These are phyloP conservation scores for Austrolebias charrua DNA, from an alignment of 2,797 vertebrate genomes.

Conservation along the genomic window DNA sequence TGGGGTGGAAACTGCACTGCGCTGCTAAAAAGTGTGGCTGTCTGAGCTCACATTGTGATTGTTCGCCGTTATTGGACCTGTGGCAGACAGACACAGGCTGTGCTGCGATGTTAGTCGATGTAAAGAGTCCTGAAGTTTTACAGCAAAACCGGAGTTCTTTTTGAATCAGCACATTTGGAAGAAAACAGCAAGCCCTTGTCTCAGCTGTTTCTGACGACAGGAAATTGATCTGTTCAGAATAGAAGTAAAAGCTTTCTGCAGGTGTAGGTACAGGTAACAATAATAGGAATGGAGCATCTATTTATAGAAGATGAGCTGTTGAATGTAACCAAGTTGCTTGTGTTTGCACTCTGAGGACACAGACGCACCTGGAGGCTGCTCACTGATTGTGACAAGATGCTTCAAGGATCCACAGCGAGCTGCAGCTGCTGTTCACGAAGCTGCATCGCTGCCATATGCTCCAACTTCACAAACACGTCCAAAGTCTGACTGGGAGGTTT, in stretches of 20 bases:
- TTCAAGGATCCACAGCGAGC: background rate
- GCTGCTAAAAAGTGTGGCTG: background rate
- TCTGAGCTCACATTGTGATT: background rate
- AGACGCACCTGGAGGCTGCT: background rate
- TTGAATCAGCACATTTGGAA: background rate
- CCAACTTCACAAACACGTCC: background rate
- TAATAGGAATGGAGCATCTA: background rate
- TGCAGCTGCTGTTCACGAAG: background rate
- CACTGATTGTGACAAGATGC: background rate
- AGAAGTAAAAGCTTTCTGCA: background rate
- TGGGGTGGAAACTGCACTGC: background rate
- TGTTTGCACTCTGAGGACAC: background rate
- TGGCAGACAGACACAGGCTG: background rate
- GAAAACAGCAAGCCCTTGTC: background rate
- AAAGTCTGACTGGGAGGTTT: background rate
- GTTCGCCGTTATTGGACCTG: background rate
- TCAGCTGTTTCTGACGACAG: background rate
- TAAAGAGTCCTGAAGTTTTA: background rate
- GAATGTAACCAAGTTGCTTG: background rate
- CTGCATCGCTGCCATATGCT: constrained; percentile 3
- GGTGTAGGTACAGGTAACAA: background rate
- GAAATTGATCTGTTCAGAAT: background rate
- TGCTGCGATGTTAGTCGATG: background rate
- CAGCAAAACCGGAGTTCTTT: background rate
- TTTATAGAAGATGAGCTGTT: background rate